phyloP scores from a whole-genome alignment of 1,140 invertebrate species.

The Proctacanthus coquilletti region DNA sequence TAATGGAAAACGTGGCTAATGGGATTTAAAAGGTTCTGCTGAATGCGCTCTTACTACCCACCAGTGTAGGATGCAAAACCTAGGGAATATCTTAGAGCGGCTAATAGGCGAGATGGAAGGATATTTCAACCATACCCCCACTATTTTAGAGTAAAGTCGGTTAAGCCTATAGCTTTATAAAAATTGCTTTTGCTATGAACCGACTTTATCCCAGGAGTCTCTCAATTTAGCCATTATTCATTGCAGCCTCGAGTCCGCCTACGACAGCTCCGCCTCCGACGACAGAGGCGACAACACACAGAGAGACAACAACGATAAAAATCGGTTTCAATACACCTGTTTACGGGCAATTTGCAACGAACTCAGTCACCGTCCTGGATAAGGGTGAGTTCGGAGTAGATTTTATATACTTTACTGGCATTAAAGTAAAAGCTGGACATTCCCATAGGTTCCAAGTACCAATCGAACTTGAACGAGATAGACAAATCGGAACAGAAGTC shows the following conservation, averaged over 20 bases:
- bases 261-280: slow-evolving; percentile 26
- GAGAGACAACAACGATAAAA: slow-evolving; percentile 13
- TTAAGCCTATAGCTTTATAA: too few relatives aligned
- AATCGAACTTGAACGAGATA: slow-evolving; percentile 53
- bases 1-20: too few relatives aligned
- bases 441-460: slow-evolving; percentile 43
- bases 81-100: too few relatives aligned
- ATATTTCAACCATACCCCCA: too few relatives aligned
- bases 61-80: too few relatives aligned
- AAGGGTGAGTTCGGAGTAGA: slow-evolving; percentile 29
- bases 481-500: slow-evolving; percentile 55
- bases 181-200: too few relatives aligned
- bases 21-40: too few relatives aligned
- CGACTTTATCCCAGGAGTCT: too few relatives aligned
- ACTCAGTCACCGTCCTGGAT: slow-evolving; percentile 23
- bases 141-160: too few relatives aligned
- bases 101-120: too few relatives aligned
- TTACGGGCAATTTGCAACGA: slow-evolving; percentile 19
- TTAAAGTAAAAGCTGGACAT: slow-evolving; percentile 4
- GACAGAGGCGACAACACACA: slow-evolving; percentile 15
- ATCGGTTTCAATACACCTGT: slow-evolving; percentile 13
- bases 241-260: slow-evolving; percentile 27
- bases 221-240: not conserved
- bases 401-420: slow-evolving; percentile 3
- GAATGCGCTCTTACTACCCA: too few relatives aligned